Percentiles rank a stretch among this genome's conserved stretches.
Evolutionary conservation across 2,113 vertebrate species (phyloP).

Genomic region (Cyphotilapia sp.): DNA sequence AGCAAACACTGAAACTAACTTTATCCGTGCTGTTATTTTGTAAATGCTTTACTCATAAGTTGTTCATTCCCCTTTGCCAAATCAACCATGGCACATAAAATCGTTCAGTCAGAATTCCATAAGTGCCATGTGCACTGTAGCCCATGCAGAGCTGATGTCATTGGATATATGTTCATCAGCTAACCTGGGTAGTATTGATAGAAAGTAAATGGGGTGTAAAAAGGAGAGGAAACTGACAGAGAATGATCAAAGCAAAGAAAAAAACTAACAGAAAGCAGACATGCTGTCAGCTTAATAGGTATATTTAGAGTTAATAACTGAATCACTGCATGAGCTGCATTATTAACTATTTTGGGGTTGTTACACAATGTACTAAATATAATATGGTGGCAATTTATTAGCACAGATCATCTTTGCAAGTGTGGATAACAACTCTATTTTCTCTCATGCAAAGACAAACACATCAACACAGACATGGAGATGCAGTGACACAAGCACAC

Average conservation of each 20-base stretch:
- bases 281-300: slow-evolving; percentile 13
- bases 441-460: not conserved
- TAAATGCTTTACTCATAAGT: not conserved
- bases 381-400: slow-evolving; percentile 38
- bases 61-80: not conserved
- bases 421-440: slow-evolving; percentile 22
- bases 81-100: not conserved
- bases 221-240: not conserved
- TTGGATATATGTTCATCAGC: not conserved
- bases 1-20: not conserved
- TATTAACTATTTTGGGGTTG: slow-evolving; percentile 52
- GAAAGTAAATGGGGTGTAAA: not conserved
- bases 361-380: slow-evolving; percentile 58
- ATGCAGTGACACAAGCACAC: not conserved
- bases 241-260: not conserved
- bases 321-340: slow-evolving; percentile 37
- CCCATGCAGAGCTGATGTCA: not conserved
- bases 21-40: not conserved
- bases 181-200: not conserved
- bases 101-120: not conserved
- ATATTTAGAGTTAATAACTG: slow-evolving; percentile 53
- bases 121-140: not conserved
- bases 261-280: not conserved
- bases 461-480: not conserved
- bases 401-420: slow-evolving; percentile 18